Conservation (phyloP, 53 echinoderm and acorn worm species). For the Antedon mediterranea region DNA sequence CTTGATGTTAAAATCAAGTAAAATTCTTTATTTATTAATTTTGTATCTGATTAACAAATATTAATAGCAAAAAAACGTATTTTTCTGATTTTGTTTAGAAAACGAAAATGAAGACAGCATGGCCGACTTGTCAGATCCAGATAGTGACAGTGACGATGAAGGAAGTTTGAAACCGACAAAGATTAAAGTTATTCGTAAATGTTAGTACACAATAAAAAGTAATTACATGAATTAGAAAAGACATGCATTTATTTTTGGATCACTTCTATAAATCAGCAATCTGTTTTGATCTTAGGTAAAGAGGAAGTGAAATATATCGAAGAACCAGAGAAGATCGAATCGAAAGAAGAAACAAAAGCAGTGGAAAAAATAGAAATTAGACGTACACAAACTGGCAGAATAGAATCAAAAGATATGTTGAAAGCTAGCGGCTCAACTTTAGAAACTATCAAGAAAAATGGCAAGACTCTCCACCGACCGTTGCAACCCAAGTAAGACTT, state of each 20-base stretch:
- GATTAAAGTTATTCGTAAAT: conserved; percentile 43
- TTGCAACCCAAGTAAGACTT: conserved; percentile 81
- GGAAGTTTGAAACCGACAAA: conserved; percentile 68
- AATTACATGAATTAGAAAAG: too few relatives aligned
- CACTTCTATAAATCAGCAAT: too few relatives aligned
- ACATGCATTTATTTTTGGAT: too few relatives aligned
- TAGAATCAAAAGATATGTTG: background rate
- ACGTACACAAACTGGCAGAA: background rate
- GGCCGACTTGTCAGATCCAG: conserved; percentile 80
- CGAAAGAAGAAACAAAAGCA: background rate
- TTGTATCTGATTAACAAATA: too few relatives aligned
- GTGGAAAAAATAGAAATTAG: background rate
- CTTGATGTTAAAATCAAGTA: too few relatives aligned
- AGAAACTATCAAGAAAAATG: conserved; percentile 69
- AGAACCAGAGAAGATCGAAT: background rate
- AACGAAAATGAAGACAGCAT: conserved; percentile 22
- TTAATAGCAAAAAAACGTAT: too few relatives aligned
- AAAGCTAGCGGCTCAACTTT: background rate
- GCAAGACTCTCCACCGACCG: conserved; percentile 77
- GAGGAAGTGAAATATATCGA: background rate
- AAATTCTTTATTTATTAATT: too few relatives aligned
- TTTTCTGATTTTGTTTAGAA: background rate
- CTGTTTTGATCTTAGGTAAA: background rate
- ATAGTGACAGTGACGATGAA: conserved; percentile 92
- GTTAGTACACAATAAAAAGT: conserved; percentile 11